Base-by-base conservation (phyloP, 37 sponge, comb jelly and placozoan genomes). In the Hormiphora californensis region DNA sequence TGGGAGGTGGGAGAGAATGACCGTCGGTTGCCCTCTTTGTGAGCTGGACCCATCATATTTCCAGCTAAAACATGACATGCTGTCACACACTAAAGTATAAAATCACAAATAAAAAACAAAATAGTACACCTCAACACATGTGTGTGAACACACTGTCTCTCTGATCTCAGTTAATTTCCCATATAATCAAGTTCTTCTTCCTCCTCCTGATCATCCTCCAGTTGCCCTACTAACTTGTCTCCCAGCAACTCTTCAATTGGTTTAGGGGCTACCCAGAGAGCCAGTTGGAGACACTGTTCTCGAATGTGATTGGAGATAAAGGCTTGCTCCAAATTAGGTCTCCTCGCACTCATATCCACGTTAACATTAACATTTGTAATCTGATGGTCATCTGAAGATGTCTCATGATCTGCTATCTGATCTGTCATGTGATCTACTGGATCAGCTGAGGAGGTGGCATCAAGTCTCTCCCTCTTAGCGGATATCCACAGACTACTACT, bases 401-500 rank as follows among this genome's bases (percentile, higher is more conserved):
- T 33, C 27, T n/a, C 44, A 7, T 73, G 46, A 3, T 38, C 41
- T 19, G 81, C 25, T 12, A 19, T 19, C 35, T 31, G 7, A 11
- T 7, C 8, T 19, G 21, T 21, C 15, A 17, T 35, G 17, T 23
- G 7, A 17, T 35, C 34, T 17, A 34, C 36, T 1, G 31, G 38
- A 57, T 23, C 61, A 57, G 11, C 61, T 5, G 25, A 5, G 7
- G 61, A 25, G 11, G 37, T 28, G 9, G 43, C 35, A 3, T 73
- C 81, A 0, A 0, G 27, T 7, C 81, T 39, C 38, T 65, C 68
- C 19, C 38, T 17, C 17, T 7, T n/a, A 22, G 40, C 81, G 2
- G 81, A 73, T 5, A 73, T 73, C 81, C 81, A 73, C 46, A 73
- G 46, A 11, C 17, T 33, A 41, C 43, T 38, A 7, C n/a, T 36